These are phyloP conservation scores for Corapipo altera DNA, from an alignment of 2,113 vertebrate genomes.

Conservation along the genomic window DNA sequence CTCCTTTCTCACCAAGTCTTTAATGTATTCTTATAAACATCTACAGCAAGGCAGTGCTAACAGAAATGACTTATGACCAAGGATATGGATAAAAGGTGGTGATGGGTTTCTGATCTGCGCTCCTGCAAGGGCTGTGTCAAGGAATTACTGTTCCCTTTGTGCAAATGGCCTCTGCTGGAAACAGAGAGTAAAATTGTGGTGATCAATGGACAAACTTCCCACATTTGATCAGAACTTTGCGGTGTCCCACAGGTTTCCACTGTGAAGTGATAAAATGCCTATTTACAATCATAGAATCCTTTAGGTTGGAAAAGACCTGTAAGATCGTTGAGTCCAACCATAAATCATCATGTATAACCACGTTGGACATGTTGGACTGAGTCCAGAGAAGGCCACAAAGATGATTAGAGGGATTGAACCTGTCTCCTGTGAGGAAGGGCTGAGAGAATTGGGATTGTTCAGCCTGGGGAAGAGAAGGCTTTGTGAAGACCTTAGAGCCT, in stretches of 20 bases:
- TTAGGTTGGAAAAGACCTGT: background rate
- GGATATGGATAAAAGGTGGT: background rate
- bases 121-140: background rate
- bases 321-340: background rate
- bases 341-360: background rate
- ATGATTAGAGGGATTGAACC: background rate
- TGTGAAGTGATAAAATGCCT: background rate
- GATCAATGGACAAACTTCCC: background rate
- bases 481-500: background rate
- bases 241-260: background rate
- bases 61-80: conserved; percentile 59
- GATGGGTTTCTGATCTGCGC: background rate
- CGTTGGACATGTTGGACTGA: too few species aligned
- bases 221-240: background rate
- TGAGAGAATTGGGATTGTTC: background rate
- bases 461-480: background rate
- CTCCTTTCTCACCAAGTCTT: conserved; percentile 59
- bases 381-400: background rate
- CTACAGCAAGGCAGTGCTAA: conserved; percentile 23
- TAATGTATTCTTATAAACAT: conserved; percentile 67
- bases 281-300: background rate
- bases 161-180: background rate
- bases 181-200: background rate
- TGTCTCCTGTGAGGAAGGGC: fast-evolving
- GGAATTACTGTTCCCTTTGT: background rate